phyloP scores from a whole-genome alignment of 2,888 invertebrate genomes.

The Himalopsyche japonica region DNA sequence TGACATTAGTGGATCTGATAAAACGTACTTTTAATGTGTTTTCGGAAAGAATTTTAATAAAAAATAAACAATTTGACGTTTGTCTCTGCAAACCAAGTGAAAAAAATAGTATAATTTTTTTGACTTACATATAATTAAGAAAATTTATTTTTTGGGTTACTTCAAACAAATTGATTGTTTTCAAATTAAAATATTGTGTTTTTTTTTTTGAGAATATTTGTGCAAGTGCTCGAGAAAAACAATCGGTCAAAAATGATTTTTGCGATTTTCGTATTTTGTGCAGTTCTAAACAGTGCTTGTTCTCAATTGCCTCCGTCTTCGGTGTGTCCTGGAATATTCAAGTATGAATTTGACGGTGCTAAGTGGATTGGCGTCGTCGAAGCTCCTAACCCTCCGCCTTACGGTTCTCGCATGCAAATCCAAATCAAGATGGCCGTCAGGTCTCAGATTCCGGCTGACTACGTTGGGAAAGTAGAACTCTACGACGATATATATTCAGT shows the following conservation, averaged over 20 bases:
- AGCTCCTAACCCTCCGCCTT: constrained; percentile 34
- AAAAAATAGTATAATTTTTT: too few species aligned
- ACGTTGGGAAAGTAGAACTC: constrained; percentile 46
- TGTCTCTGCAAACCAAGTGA: too few species aligned
- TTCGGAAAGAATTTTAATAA: too few species aligned
- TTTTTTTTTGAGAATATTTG: too few species aligned
- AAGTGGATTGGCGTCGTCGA: constrained; percentile 30
- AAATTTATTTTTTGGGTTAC: too few species aligned
- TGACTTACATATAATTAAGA: too few species aligned
- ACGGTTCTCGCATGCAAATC: constrained; percentile 31
- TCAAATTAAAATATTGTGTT: too few species aligned
- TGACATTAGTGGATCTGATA: too few species aligned
- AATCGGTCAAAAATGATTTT: neutral
- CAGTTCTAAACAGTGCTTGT: neutral
- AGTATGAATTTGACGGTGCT: constrained; percentile 33
- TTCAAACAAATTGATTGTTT: too few species aligned
- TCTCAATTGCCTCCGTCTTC: constrained; percentile 21
- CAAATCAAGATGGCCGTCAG: constrained; percentile 32
- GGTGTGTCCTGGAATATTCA: constrained; percentile 30
- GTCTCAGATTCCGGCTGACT: constrained; percentile 35
- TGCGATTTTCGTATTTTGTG: neutral
- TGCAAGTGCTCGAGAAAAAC: neutral
- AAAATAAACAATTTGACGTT: too few species aligned
- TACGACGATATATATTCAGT: constrained; percentile 44
- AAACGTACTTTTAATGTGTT: too few species aligned